Conservation (phyloP, 1,140 invertebrate genomes). For the Euschistus heros region DNA sequence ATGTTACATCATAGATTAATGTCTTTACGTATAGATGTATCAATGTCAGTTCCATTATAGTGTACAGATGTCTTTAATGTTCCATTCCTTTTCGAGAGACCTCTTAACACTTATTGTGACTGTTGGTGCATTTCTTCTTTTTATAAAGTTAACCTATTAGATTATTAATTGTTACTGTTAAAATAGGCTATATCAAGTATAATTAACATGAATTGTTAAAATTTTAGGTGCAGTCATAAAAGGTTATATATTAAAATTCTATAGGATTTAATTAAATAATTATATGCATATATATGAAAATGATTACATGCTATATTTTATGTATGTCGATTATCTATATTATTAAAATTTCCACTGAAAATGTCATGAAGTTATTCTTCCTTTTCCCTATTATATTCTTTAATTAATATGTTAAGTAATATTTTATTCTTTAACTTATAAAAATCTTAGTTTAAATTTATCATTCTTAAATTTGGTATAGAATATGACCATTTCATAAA, state of each 20-base stretch:
- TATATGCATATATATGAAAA: constrained; percentile 26
- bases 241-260: constrained; percentile 24
- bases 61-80: constrained; percentile 14
- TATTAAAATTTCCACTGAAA: constrained; percentile 18
- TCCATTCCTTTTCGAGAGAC: constrained; percentile 16
- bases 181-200: constrained; percentile 23
- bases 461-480: too few relatives aligned
- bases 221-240: constrained; percentile 26
- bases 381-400: too few relatives aligned
- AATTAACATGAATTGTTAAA: constrained; percentile 24
- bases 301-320: constrained; percentile 28
- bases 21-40: constrained; percentile 11
- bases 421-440: too few relatives aligned
- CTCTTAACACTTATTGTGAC: constrained; percentile 16
- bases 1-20: constrained; percentile 11
- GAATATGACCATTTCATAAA: too few relatives aligned
- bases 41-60: constrained; percentile 7
- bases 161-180: constrained; percentile 27
- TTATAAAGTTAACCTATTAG: constrained; percentile 27
- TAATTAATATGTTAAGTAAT: too few relatives aligned
- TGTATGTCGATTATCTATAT: constrained; percentile 26
- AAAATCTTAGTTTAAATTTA: too few relatives aligned
- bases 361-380: background rate
- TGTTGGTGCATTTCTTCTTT: constrained; percentile 26
- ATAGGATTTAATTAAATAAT: constrained; percentile 25